Base-by-base conservation (phyloP, 2,113 vertebrate species). In the Carassius auratus region DNA sequence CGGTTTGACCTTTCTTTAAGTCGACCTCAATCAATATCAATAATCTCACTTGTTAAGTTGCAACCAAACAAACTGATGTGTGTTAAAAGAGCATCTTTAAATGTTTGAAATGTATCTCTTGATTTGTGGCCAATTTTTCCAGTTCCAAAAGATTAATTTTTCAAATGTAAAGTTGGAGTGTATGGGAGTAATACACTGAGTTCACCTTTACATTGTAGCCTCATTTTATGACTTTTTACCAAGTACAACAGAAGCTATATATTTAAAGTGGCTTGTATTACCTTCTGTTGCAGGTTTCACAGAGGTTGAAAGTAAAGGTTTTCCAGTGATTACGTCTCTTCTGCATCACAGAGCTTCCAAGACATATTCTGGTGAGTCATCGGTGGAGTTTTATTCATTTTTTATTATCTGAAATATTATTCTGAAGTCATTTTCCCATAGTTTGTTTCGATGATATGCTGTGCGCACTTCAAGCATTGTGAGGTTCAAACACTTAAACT, bases 291-390 rank as follows among this genome's bases (percentile, higher is more conserved):
- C 81, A 83, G 81, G 68, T 57, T 83, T 23, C 21, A 68, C 26
- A 73, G 30, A 38, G 48, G 68, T 59, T 71, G 21, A 38, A 52
- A 73, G 19, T 42, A 55, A 82, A 30, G 50, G 64, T 52, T 57
- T 73, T 33, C 14, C 48, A 23, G 26, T 42, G 30, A 73, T 73
- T 55, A 81, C 42, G 7, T 73, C 66, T 38, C 26, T 50, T 83
- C 33, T n/a, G 48, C 68, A 8, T 59, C 64, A 55, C 19, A 15
- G 26, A n/a, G 14, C 19, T 73, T 83, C 50, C 50, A 38, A 12
- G 33, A 73, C 76, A 3, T 55, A 59, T 71, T 83, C 21, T 73
- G 81, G 81, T 83, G 81, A 83, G 81, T 73, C 50, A 83, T 26
- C 33, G 0, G 13, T 42, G 19, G 68, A 59, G 50, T 19, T 59